Percentiles rank a stretch among this genome's conserved stretches.
phyloP scores from a whole-genome alignment of 2,113 vertebrate genomes.

The Monopterus albus region DNA sequence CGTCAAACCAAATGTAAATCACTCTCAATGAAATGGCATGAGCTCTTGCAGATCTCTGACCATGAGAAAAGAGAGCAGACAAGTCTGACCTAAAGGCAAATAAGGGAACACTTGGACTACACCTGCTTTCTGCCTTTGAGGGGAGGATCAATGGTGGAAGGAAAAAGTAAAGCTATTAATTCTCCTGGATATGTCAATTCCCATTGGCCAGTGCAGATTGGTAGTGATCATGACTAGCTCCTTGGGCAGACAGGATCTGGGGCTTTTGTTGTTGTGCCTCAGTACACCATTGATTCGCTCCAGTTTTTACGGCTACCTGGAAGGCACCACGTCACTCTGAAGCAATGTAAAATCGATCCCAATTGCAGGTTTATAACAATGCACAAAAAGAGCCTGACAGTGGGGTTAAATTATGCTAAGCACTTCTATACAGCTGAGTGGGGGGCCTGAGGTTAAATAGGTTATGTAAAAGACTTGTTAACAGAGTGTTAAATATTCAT shows the following conservation, averaged over 20 bases:
- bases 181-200: slow-evolving; percentile 77
- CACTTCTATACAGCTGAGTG: slow-evolving; percentile 20
- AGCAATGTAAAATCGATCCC: slow-evolving; percentile 74
- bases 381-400: slow-evolving; percentile 31
- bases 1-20: slow-evolving; percentile 69
- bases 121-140: slow-evolving; percentile 63
- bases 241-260: slow-evolving; percentile 49
- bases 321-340: slow-evolving; percentile 56
- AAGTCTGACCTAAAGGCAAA: slow-evolving; percentile 70
- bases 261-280: slow-evolving; percentile 65
- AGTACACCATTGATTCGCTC: slow-evolving; percentile 72
- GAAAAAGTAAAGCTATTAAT: slow-evolving; percentile 73
- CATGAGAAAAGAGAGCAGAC: slow-evolving; percentile 59
- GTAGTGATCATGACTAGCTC: slow-evolving; percentile 68
- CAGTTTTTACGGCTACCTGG: slow-evolving; percentile 65
- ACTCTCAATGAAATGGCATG: slow-evolving; percentile 63
- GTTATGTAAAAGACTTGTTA: slow-evolving; percentile 39
- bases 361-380: slow-evolving; percentile 64
- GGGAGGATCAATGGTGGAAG: slow-evolving; percentile 68
- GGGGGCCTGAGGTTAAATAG: slow-evolving; percentile 44
- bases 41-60: slow-evolving; percentile 60
- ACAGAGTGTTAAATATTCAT: slow-evolving; percentile 51
- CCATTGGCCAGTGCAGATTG: slow-evolving; percentile 68
- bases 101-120: slow-evolving; percentile 56
- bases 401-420: slow-evolving; percentile 47